Evolutionary conservation across 2,888 invertebrate genomes (phyloP).

Genomic region (Embidobia sp.): DNA sequence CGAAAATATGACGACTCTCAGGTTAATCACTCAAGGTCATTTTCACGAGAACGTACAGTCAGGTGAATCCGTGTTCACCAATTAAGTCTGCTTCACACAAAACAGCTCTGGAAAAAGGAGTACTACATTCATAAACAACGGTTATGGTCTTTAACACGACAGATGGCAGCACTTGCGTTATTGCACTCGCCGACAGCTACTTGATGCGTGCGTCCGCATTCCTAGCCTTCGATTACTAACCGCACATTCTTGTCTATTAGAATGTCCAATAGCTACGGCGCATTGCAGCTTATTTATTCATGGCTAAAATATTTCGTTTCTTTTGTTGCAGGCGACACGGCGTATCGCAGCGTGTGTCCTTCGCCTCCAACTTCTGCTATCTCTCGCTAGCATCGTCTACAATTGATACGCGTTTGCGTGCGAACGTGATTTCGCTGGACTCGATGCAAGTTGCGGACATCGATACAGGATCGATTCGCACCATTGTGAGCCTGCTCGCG

Average conservation of each 20-base stretch:
- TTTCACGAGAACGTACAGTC: too few species aligned
- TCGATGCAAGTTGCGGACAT: conserved; percentile 40
- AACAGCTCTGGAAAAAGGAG: too few species aligned
- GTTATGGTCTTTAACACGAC: too few species aligned
- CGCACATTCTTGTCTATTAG: conserved; percentile 69
- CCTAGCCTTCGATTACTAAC: conserved; percentile 73
- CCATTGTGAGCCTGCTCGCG: conserved; percentile 37
- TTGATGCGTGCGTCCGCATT: conserved; percentile 76
- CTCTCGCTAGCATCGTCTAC: conserved; percentile 27
- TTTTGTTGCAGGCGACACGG: conserved; percentile 43
- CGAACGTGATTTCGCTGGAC: conserved; percentile 36
- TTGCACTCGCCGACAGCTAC: too few species aligned
- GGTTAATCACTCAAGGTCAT: too few species aligned
- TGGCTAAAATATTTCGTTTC: conserved; percentile 42
- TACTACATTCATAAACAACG: too few species aligned
- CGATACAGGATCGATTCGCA: conserved; percentile 53
- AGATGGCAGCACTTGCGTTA: too few species aligned
- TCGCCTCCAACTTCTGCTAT: conserved; percentile 30
- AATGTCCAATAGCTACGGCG: conserved; percentile 61
- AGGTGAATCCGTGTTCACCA: too few species aligned
- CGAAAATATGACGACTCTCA: too few species aligned
- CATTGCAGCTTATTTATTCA: conserved; percentile 67
- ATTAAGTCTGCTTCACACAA: too few species aligned
- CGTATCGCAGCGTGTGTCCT: conserved; percentile 35
- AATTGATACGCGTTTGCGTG: conserved; percentile 44